These are phyloP conservation scores for Trypoxylus dichotomus DNA, from an alignment of 1,140 invertebrate genomes.

Conservation along the genomic window DNA sequence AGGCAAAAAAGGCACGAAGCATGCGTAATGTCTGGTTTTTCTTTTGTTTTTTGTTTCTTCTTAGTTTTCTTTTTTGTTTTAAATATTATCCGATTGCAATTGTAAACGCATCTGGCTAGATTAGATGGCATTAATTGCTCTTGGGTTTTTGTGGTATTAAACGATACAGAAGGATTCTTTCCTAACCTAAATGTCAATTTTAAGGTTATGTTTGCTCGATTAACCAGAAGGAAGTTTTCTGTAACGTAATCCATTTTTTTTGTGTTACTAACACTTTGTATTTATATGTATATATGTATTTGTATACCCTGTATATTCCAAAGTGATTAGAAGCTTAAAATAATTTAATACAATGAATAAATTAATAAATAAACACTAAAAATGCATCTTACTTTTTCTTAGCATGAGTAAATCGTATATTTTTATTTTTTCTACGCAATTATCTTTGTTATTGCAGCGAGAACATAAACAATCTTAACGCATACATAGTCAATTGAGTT, in stretches of 20 bases:
- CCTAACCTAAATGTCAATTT: no score
- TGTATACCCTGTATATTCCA: neutral
- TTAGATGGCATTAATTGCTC: neutral
- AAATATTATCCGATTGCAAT: neutral
- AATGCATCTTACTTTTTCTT: no score
- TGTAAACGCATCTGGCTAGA: no score
- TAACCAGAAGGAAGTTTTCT: no score
- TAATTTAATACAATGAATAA: no score
- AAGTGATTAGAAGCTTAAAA: no score
- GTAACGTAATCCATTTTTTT: no score
- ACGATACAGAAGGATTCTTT: no score
- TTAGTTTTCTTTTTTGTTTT: neutral
- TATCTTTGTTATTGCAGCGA: neutral
- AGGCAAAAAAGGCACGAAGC: constrained; percentile 61
- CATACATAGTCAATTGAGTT: neutral
- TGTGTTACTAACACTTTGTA: neutral
- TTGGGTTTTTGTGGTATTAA: no score
- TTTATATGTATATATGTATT: neutral
- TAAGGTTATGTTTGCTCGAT: no score
- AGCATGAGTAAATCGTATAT: neutral
- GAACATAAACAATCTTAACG: neutral
- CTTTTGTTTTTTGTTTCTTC: neutral
- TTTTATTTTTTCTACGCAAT: neutral
- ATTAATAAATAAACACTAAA: no score
- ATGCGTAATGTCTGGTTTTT: constrained; percentile 54